Evolutionary conservation across 2,797 vertebrate genomes (phyloP), one percentile per base, ranked within the genome.

Genomic region (Danio choprae): DNA sequence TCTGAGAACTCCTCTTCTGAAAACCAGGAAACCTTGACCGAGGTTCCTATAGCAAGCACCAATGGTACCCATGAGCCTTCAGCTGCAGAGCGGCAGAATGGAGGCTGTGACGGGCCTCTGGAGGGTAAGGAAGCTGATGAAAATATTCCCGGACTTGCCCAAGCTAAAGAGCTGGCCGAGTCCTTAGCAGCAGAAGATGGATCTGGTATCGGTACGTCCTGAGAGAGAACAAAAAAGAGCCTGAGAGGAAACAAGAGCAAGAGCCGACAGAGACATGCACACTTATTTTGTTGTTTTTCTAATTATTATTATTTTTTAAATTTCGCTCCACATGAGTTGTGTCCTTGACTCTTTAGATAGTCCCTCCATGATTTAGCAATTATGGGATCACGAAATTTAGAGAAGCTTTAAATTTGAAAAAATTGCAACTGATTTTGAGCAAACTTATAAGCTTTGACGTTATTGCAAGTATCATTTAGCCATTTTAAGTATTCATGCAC

Each of bases 81-180:
- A 81, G 79, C 76, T 69, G 88, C 0, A 81, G 75, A 91, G 71
- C 80, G 86, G 10, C 92, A 92, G 84, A 95, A 93, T 0, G 86
- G 93, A 59, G 93, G 93, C 48, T 82, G 91, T 6, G 94, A 94
- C 90, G 93, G 86, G 84, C 91, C 93, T 55, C 89, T 95, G 87
- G 94, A 95, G 40, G 93, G 94, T 93, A 96, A 97, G 92, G 89
- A 92, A 87, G 86, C 92, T 80, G 96, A 96, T 0, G 94, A 96
- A 56, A 91, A 85, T 86, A 92, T 96, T 86, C 92, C 94, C 0
- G 96, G 96, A 84, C 94, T 98, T 85, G 95, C 97, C 88, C 95
- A 96, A 91, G 95, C 96, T 92, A 99, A 98, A 93, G 96, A 98
- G 92, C 96, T 99, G 59, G 96, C 96, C 0, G 96, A 97, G 93